Conservation (phyloP, 2,113 vertebrate genomes). For the Ursus arctos region DNA sequence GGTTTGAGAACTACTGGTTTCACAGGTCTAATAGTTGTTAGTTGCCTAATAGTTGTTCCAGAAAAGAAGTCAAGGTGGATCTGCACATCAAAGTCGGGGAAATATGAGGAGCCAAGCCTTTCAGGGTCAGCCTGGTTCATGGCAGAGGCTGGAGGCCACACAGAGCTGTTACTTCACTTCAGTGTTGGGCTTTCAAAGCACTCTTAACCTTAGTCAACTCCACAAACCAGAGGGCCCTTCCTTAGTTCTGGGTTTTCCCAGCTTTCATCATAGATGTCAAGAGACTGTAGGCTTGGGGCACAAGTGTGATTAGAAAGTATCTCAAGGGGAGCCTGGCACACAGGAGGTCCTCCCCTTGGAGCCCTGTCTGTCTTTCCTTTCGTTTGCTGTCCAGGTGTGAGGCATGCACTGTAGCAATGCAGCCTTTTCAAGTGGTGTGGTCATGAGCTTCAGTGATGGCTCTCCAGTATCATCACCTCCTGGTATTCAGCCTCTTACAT, state of each 20-base stretch:
- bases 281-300: background rate
- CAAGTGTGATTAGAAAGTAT: background rate
- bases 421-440: background rate
- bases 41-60: background rate
- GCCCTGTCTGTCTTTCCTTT: background rate
- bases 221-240: background rate
- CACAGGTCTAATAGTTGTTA: background rate
- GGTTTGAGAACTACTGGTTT: background rate
- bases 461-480: background rate
- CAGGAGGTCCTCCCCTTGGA: background rate
- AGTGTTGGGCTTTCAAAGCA: background rate
- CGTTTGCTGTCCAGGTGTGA: background rate
- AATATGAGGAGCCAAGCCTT: background rate
- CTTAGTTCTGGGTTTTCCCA: background rate
- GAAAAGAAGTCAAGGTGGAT: background rate
- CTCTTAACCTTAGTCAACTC: background rate
- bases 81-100: background rate
- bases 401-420: no score
- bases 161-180: background rate
- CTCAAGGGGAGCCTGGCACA: background rate
- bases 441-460: background rate
- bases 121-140: background rate
- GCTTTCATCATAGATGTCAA: background rate
- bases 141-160: background rate
- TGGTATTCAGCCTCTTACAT: background rate